Conservation (phyloP, 2,888 invertebrate species). For the Acleris emargana region DNA sequence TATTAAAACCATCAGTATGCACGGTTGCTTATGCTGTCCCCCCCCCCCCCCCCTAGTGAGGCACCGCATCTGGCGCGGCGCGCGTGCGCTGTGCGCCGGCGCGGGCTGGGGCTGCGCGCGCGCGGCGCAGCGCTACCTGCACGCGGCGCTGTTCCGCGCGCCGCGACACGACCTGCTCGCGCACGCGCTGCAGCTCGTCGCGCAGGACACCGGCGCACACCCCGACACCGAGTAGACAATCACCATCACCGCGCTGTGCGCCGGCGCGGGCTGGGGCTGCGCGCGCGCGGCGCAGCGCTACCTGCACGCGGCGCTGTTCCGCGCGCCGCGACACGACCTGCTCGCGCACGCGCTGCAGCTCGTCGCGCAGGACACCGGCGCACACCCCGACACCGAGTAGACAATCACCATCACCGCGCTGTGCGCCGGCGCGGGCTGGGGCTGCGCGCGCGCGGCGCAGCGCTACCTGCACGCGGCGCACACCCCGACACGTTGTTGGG, state of each 20-base stretch:
- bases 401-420: too few relatives aligned
- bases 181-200: constrained; percentile 50
- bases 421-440: too few relatives aligned
- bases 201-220: constrained; percentile 42
- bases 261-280: constrained; percentile 71
- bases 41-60: too few relatives aligned
- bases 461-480: too few relatives aligned
- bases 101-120: constrained; percentile 61
- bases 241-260: constrained; percentile 71
- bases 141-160: constrained; percentile 58
- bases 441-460: too few relatives aligned
- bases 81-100: constrained; percentile 84
- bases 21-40: too few relatives aligned
- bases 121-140: constrained; percentile 60
- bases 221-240: neutral
- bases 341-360: constrained; percentile 55
- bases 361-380: constrained; percentile 48
- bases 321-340: constrained; percentile 52
- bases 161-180: constrained; percentile 57
- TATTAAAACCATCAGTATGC: too few relatives aligned
- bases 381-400: neutral
- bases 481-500: too few relatives aligned
- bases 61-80: constrained; percentile 87
- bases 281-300: constrained; percentile 57
- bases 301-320: constrained; percentile 58